Percentiles rank a stretch among this genome's conserved stretches.
Evolutionary conservation across 2,113 vertebrate genomes (phyloP).

Genomic region (Odobenus rosmarus): DNA sequence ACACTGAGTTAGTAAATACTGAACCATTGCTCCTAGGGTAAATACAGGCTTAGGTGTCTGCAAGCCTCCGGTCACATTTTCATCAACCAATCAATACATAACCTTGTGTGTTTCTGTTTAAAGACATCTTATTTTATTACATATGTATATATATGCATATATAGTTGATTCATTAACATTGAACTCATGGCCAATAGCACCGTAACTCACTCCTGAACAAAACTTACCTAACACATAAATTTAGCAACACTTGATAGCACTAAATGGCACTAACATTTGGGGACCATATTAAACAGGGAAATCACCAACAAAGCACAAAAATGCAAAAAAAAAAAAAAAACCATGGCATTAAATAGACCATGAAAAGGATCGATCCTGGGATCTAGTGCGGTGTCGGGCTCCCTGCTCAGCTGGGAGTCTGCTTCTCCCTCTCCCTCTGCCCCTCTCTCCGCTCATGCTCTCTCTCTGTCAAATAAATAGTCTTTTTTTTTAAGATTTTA

Average conservation of each 20-base stretch:
- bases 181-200: not conserved
- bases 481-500: too few species aligned
- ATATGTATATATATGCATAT: not conserved
- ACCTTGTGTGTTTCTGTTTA: not conserved
- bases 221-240: not conserved
- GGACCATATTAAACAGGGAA: not conserved
- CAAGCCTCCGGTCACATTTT: not conserved
- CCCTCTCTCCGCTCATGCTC: too few species aligned
- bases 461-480: too few species aligned
- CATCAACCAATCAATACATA: not conserved
- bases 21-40: not conserved
- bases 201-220: not conserved
- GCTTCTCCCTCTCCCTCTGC: too few species aligned
- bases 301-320: slow-evolving; percentile 28
- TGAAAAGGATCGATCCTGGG: not conserved
- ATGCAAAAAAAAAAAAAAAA: not conserved
- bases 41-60: not conserved
- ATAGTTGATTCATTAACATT: not conserved
- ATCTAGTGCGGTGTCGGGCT: too few species aligned
- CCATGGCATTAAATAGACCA: not conserved
- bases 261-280: not conserved
- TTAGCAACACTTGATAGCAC: not conserved
- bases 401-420: too few species aligned
- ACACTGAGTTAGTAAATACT: slow-evolving; percentile 11
- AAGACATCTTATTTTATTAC: not conserved